Conservation (phyloP, 1,140 invertebrate genomes). For the Orius laevigatus region DNA sequence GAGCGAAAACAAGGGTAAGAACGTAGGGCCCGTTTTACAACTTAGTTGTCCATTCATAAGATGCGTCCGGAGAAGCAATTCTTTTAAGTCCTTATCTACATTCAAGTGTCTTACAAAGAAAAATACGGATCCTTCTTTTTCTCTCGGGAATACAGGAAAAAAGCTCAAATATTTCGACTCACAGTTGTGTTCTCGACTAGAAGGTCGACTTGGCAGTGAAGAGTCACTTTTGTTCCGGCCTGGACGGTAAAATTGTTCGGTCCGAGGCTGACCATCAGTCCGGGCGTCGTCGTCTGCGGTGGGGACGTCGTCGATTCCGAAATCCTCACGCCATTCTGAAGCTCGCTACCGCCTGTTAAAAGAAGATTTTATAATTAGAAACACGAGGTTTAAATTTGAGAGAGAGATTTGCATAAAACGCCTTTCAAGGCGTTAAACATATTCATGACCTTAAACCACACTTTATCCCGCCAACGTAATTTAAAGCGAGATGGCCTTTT, state of each 20-base stretch:
- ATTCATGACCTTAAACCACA: background rate
- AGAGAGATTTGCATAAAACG: background rate
- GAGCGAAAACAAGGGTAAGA: too few relatives aligned
- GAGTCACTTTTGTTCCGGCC: conserved; percentile 41
- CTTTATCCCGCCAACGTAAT: background rate
- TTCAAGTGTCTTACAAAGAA: background rate
- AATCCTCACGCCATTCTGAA: conserved; percentile 3
- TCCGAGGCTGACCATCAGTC: background rate
- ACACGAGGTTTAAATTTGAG: background rate
- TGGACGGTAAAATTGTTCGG: conserved; percentile 45
- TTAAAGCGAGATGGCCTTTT: background rate
- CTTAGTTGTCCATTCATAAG: too few relatives aligned
- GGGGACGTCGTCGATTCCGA: background rate
- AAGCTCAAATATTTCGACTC: conserved; percentile 22
- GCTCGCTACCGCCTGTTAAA: conserved; percentile 5
- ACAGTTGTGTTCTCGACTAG: conserved; percentile 50
- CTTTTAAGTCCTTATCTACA: too few relatives aligned
- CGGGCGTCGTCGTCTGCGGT: background rate
- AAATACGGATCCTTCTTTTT: background rate
- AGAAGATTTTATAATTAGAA: background rate
- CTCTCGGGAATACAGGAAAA: background rate
- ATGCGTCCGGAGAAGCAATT: too few relatives aligned
- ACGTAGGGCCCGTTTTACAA: too few relatives aligned
- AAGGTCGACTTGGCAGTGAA: conserved; percentile 53
- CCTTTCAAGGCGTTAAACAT: background rate